phyloP scores from a whole-genome alignment of 2,888 invertebrate species.

The Polylopha cassiicola region DNA sequence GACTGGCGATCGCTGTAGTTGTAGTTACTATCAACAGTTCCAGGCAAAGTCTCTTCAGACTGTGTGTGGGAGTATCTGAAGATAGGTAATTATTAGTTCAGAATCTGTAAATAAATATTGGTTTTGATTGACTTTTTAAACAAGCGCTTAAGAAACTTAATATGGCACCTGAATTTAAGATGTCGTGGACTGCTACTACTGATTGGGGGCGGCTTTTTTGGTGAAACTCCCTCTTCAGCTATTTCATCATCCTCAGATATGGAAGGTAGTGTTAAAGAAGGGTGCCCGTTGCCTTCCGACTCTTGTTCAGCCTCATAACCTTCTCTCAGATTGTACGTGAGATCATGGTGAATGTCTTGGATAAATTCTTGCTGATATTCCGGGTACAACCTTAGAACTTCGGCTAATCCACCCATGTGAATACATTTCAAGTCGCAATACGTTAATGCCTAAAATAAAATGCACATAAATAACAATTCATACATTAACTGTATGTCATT shows the following conservation, averaged over 20 bases:
- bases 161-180: slow-evolving; percentile 76
- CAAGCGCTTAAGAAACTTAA: no score
- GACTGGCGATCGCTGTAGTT: slow-evolving; percentile 2
- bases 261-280: slow-evolving; percentile 90
- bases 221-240: slow-evolving; percentile 84
- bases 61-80: neutral
- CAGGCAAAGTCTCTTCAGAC: neutral
- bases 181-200: slow-evolving; percentile 81
- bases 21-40: no score
- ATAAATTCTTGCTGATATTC: slow-evolving; percentile 97
- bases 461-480: no score
- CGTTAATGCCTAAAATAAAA: slow-evolving; percentile 83
- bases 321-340: slow-evolving; percentile 95
- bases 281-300: slow-evolving; percentile 85
- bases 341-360: slow-evolving; percentile 95
- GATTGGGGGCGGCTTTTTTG: slow-evolving; percentile 78
- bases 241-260: slow-evolving; percentile 97
- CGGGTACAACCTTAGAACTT: slow-evolving; percentile 92
- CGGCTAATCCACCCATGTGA: slow-evolving; percentile 92
- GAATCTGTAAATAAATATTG: slow-evolving; percentile 7
- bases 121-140: no score
- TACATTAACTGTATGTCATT: neutral
- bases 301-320: slow-evolving; percentile 93
- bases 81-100: slow-evolving; percentile 8
- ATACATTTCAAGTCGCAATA: slow-evolving; percentile 98